Base-by-base conservation (phyloP, 2,888 invertebrate genomes). In the Bombylius discolor region DNA sequence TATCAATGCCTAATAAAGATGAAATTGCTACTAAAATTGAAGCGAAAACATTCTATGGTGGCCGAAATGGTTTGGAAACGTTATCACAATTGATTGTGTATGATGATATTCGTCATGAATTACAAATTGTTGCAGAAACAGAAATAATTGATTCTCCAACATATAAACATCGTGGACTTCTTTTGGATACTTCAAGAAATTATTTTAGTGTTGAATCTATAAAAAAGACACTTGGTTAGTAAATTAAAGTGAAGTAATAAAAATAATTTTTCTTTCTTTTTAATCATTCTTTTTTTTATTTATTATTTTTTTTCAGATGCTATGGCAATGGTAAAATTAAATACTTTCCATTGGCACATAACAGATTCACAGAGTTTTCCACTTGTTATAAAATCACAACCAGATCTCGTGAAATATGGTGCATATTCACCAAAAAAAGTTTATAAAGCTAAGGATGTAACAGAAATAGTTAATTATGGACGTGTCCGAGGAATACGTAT, bases 321-420 rank as follows among this genome's bases (percentile, higher is more conserved):
- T 1, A 95, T 96, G 93, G 85, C 88, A 0, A 82, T 85, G 68
- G 88, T 89, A 36, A 97, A 96, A 71, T 68, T 96, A 64, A 97
- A 96, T 69, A 87, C 89, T 0, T 88, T 97, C 76, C 96, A 97
- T 68, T 96, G 95, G 95, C 90, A 92, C 66, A 87, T 92, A 53
- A 90, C 89, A 0, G 97, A 97, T 73, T 87, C 89, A 23, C 94
- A 95, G 61, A 94, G 95, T 64, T 97, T 96, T 70, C 96, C 97
- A 0, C 86, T 91, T 66, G 85, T 86, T 56, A 82, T 88, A 0
- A 79, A 79, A 64, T 81, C 81, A n/a, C 79, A 80, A 60, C 90
- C 90, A 0, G 77, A 85, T 49, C 70, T 92, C 12, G 77, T 84
- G 5, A 81, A 81, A 62, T 78, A 84, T 23, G 96, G 97, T 3